These are phyloP conservation scores for Epizoanthus ramosus DNA, from an alignment of 92 coral and sea anemone genomes.

Conservation along the genomic window DNA sequence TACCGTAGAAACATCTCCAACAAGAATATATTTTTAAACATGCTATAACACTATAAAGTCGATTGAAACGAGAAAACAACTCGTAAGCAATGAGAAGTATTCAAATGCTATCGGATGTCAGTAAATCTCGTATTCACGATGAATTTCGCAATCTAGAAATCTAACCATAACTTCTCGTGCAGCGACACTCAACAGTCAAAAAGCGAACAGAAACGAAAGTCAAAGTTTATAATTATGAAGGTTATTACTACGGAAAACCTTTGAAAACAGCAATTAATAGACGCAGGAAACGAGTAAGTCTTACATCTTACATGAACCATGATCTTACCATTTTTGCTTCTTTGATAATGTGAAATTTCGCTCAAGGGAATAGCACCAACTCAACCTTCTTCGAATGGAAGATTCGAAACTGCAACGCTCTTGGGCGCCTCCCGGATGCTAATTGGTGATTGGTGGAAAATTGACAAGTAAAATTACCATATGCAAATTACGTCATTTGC, in stretches of 20 bases:
- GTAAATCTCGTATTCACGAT: not conserved
- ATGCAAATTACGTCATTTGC: slow-evolving; percentile 41
- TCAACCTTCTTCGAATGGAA: slow-evolving; percentile 38
- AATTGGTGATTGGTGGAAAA: slow-evolving; percentile 32
- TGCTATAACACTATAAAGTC: not conserved
- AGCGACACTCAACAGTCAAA: not conserved
- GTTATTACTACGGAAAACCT: not conserved
- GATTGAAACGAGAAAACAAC: not conserved
- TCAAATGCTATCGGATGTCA: not conserved
- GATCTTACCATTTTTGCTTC: slow-evolving; percentile 36
- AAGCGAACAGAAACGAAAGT: not conserved
- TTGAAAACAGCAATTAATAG: not conserved
- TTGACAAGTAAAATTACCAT: slow-evolving; percentile 27
- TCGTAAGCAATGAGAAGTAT: not conserved
- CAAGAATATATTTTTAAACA: not conserved
- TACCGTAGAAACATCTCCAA: not conserved
- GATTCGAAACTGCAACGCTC: slow-evolving; percentile 47
- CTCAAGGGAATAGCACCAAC: not conserved
- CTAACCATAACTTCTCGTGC: not conserved
- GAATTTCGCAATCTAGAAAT: slow-evolving; percentile 11
- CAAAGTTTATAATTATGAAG: not conserved
- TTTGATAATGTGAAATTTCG: slow-evolving; percentile 2
- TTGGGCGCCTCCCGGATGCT: slow-evolving; percentile 52
- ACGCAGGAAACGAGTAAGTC: not conserved
- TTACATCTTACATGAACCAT: not conserved